Evolutionary conservation across 2,113 vertebrate species (phyloP), one percentile per base, ranked within the genome.

Genomic region (Reinhardtius hippoglossoides): DNA sequence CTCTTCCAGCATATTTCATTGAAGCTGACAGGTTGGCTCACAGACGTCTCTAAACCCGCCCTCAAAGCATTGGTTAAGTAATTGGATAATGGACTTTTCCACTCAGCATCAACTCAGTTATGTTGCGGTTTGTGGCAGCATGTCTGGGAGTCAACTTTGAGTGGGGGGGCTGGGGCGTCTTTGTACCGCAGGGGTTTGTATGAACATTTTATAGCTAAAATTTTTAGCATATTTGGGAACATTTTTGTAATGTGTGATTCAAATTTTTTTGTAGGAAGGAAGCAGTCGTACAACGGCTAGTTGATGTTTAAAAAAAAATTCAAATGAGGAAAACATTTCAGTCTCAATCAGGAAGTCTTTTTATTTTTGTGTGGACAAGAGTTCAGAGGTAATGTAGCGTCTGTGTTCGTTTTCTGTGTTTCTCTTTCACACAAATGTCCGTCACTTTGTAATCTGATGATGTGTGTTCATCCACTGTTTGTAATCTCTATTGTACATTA

Each of bases 181-280:
- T 92, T 93, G 72, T 91, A 91, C 31, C 58, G 24, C 72, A 15
- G 65, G 90, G 82, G 84, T 91, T 93, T 92, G 78, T 90, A 92
- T 73, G 78, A 86, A 85, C 37, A 85, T 88, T 90, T 91, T 90
- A 85, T 86, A 91, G 82, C 84, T 67, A 6, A 74, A 85, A 85
- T 86, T 92, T 88, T 87, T 88, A 85, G 71, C 71, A 85, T 90
- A 80, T 88, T 88, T 88, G 84, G 85, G 83, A 80, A 76, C 79
- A 72, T 86, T 90, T 91, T 91, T 86, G 74, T 91, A 91, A 85
- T 74, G 77, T 74, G 74, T 80, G 68, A 83, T 89, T 85, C 72
- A 86, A 67, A 40, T 63, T 89, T 12, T 40, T 88, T 91, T 89
- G 42, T 80, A 89, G 77, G 76, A 85, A 26, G 40, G 62, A 57